A percentile compares a stretch with the other conserved stretches of the same genome.
phyloP scores from a whole-genome alignment of 2,797 vertebrate genomes.

The Rhinichthys osculus region DNA sequence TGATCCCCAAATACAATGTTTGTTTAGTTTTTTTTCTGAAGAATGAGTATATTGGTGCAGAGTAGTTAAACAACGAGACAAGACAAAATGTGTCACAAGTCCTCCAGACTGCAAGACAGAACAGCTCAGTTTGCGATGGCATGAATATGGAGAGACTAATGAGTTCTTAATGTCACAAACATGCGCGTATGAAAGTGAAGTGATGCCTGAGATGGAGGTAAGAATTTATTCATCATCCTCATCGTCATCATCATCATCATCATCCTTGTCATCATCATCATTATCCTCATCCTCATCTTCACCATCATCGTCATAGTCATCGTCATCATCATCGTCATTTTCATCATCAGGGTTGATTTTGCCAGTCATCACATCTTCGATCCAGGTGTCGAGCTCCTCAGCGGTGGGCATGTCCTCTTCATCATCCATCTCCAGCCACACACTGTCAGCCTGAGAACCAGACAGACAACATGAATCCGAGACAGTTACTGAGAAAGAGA shows the following conservation, averaged over 20 bases:
- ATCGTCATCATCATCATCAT: conserved; percentile 61
- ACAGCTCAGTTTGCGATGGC: neutral
- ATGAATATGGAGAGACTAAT: neutral
- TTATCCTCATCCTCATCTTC: conserved; percentile 63
- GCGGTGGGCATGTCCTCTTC: conserved; percentile 87
- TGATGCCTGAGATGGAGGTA: neutral
- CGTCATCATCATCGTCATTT: conserved; percentile 62
- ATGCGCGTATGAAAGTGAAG: too few relatives aligned
- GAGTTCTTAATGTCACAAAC: neutral
- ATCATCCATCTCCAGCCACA: conserved; percentile 93
- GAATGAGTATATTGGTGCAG: neutral
- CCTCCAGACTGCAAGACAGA: neutral
- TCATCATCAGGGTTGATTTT: conserved; percentile 87
- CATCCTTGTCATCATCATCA: conserved; percentile 59
- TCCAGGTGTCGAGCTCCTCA: conserved; percentile 89
- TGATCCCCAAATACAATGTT: neutral
- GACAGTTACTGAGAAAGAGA: neutral
- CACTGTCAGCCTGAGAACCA: conserved; percentile 85
- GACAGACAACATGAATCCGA: neutral
- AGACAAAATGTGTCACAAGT: neutral
- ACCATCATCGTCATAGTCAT: conserved; percentile 59
- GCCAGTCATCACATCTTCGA: conserved; percentile 87
- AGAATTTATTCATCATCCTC: conserved; percentile 54
- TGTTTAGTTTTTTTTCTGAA: neutral
- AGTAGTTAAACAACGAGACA: neutral